Evolutionary conservation across 2,797 vertebrate species (phyloP).

Genomic region (Meriones psammophilus): DNA sequence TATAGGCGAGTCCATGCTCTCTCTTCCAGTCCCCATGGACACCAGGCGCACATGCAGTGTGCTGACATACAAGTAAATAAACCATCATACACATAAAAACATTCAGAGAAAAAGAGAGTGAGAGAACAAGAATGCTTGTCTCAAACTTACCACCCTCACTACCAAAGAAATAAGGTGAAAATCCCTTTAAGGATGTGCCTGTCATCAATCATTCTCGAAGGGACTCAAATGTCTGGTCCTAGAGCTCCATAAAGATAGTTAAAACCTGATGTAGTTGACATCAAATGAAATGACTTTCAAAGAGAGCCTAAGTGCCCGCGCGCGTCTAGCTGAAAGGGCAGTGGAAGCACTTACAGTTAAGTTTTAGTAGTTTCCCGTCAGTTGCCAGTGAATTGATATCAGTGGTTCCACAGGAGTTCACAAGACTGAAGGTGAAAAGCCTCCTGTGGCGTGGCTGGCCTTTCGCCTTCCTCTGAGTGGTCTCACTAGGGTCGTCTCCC

Average conservation of each 20-base stretch:
- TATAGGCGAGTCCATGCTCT: background rate
- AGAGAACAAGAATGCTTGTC: background rate
- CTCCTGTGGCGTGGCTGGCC: slow-evolving; percentile 86
- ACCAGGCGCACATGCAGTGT: background rate
- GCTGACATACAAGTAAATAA: background rate
- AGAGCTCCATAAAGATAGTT: background rate
- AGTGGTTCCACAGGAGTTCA: slow-evolving; percentile 97
- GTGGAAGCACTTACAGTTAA: slow-evolving; percentile 91
- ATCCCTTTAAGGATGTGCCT: background rate
- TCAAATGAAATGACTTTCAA: background rate
- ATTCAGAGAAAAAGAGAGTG: background rate
- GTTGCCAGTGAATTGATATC: slow-evolving; percentile 95
- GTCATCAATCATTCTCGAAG: background rate
- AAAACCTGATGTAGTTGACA: background rate
- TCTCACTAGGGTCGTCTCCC: slow-evolving; percentile 88
- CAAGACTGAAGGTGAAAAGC: slow-evolving; percentile 96
- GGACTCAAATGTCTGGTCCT: background rate
- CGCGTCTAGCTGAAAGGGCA: background rate
- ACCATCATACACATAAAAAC: background rate
- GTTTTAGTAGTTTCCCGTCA: slow-evolving; percentile 95
- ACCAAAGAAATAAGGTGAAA: background rate
- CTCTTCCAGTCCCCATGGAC: background rate
- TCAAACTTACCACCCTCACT: background rate
- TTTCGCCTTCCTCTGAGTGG: slow-evolving; percentile 71
- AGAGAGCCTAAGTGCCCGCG: background rate